Conservation (phyloP, 2,113 vertebrate genomes). For the Martes martes region DNA sequence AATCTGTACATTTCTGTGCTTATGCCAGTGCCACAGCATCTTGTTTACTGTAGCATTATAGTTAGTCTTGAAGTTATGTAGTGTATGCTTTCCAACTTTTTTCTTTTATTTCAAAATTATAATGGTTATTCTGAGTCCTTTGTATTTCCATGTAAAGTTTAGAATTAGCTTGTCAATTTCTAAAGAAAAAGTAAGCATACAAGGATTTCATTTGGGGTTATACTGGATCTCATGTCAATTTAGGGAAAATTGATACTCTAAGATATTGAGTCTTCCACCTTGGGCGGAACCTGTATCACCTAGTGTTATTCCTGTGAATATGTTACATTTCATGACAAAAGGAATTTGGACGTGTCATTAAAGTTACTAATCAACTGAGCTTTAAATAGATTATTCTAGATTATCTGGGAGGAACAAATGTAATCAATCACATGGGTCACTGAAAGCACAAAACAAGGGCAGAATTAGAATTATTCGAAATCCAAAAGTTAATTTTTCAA, state of each 20-base stretch:
- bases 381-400: neutral
- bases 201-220: neutral
- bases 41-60: neutral
- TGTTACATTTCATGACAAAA: neutral
- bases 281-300: neutral
- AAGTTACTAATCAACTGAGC: neutral
- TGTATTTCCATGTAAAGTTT: neutral
- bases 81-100: neutral
- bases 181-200: neutral
- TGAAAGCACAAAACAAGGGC: neutral
- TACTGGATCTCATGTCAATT: neutral
- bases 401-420: neutral
- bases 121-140: neutral
- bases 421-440: neutral
- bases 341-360: neutral
- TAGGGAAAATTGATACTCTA: neutral
- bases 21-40: neutral
- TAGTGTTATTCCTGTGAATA: neutral
- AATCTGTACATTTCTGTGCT: neutral
- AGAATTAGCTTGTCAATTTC: neutral
- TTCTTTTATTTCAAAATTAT: neutral
- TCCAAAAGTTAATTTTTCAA: conserved; percentile 58
- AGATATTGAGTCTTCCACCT: neutral
- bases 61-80: neutral
- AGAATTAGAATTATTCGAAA: conserved; percentile 39